These are phyloP conservation scores for Diaphora mendica DNA, from an alignment of 2,888 invertebrate species.

Conservation along the genomic window DNA sequence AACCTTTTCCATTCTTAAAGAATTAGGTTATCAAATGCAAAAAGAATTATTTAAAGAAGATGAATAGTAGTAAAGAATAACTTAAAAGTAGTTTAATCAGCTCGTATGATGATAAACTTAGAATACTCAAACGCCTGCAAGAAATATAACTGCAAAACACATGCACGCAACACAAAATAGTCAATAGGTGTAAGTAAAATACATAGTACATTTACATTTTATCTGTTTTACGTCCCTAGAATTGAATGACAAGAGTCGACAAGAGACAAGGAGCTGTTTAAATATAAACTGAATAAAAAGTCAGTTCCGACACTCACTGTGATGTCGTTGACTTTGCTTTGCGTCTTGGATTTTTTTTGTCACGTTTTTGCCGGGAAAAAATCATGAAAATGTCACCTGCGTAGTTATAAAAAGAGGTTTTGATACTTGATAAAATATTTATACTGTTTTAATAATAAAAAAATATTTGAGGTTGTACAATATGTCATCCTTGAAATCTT, in stretches of 20 bases:
- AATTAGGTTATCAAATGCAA: not conserved
- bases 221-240: conserved; percentile 47
- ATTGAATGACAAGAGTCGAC: conserved; percentile 73
- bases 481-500: fast-evolving
- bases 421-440: conserved; percentile 57
- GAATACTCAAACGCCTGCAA: conserved; percentile 30
- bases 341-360: conserved; percentile 54
- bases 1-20: not conserved
- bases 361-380: conserved; percentile 59
- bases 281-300: conserved; percentile 66
- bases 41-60: not conserved
- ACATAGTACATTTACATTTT: not conserved
- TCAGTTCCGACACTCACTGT: conserved; percentile 59
- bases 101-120: too few relatives aligned
- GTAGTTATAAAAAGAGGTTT: conserved; percentile 36
- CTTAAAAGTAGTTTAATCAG: too few relatives aligned
- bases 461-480: not conserved
- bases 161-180: conserved; percentile 32
- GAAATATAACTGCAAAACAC: conserved; percentile 35
- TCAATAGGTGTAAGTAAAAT: conserved; percentile 63
- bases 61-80: not conserved
- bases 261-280: conserved; percentile 63
- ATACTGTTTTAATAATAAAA: fast-evolving
- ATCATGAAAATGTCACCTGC: conserved; percentile 70
- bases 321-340: conserved; percentile 61